Evolutionary conservation across 2,797 vertebrate species (phyloP), one percentile per base, ranked within the genome.

Genomic region (Rhinogobio ventralis): DNA sequence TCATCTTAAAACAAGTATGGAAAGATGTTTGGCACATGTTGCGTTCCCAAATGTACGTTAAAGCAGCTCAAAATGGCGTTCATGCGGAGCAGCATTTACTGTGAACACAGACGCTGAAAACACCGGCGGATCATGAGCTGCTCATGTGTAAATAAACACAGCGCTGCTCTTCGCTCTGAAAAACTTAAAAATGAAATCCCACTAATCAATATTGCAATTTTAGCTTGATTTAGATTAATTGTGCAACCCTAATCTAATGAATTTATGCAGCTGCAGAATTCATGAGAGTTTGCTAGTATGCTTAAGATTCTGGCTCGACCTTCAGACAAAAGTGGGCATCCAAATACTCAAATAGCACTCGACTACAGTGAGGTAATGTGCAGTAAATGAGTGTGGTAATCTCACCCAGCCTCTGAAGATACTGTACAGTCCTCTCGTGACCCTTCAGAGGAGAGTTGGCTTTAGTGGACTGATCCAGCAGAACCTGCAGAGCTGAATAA

Each of bases 371-470:
- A 30, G n/a, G 69, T 46, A 13, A 55, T 76, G n/a, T 51, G 45
- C 19, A 19, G 68, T 51, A 74, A 39, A 17, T 17, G 42, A 45
- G 68, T 60, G 51, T 45, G 28, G 28, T 66, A 2, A 53, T 28
- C 87, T 95, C 83, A 99, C 98, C 98, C 67, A 99, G 94, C 91
- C 97, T 96, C 80, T 99, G 98, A 74, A 99, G 95, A 90, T 99
- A 99, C 80, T 99, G 97, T 80, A 99, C 98, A 0, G 98, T 99
- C 87, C 98, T 95, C 93, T 99, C 98, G 0, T 99, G 98, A 85
- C 98, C 98, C 92, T 99, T 99, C 91, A 99, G 93, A 2, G 98
- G 98, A 0, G 98, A 99, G 92, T 99, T 99, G 60, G 98, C 98
- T 93, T 99, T 99, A 85, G 98, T 99, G 76, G 98, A 99, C 89